Evolutionary conservation across 2,888 invertebrate species (phyloP), one percentile per base, ranked within the genome.

Genomic region (Cataglyphis albicans): DNA sequence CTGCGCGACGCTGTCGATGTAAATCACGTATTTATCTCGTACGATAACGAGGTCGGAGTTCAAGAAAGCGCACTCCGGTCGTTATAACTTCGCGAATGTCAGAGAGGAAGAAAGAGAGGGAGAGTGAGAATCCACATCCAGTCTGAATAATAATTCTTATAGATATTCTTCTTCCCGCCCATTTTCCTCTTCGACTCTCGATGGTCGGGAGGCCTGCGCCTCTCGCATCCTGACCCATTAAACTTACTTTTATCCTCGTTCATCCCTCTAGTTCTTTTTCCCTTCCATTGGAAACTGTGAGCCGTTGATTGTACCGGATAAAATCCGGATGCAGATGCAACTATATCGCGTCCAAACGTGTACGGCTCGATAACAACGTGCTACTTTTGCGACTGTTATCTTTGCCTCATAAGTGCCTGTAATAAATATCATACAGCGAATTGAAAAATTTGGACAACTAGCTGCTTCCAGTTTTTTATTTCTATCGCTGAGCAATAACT

Each of bases 121-220:
- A 57, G 29, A 32, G 65, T 57, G 25, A 52, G 21, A 48, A 21
- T 65, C 3, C 18, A 73, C 61, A 38, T 35, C 63, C 57, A 76
- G 65, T 65, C 78, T 75, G 84, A 87, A 87, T 87, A 87, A 86
- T 87, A 86, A 87, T 87, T 84, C 35, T n/a, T 12, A n/a, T 57
- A 83, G 84, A 83, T 86, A 87, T 82, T 72, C 82, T 70, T 61
- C 63, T 32, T 29, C 3, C 41, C 12, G 29, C 12, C 25, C 25
- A 29, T 25, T 44, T n/a, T 35, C 25, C 25, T 29, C 32, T 67
- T 72, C 41, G 68, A 21, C 25, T 63, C 67, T 83, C 67, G 52
- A 82, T 57, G 32, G 32, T 57, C 41, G 55, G 18, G 21, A 25
- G 76, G 41, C 67, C 67, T 83, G 73, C 65, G n/a, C 29, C 18